Evolutionary conservation across 2,888 invertebrate species (phyloP).

Genomic region (Sylvicola cinctus): DNA sequence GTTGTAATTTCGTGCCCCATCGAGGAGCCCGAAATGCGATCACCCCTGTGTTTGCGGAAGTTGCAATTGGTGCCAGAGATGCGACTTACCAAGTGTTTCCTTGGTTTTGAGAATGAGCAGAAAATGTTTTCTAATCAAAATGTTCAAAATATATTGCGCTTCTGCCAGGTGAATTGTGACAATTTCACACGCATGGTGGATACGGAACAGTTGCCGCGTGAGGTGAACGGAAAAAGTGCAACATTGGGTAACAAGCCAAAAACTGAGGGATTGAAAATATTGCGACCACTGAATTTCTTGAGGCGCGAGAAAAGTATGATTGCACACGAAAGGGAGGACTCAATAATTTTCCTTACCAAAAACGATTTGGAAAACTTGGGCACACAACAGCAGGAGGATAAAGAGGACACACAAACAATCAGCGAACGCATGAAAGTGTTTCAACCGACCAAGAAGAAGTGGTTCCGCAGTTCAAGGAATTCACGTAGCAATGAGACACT

Average conservation of each 20-base stretch:
- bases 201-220: constrained; percentile 13
- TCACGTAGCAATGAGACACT: constrained; percentile 16
- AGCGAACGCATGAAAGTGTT: constrained; percentile 26
- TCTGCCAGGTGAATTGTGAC: constrained; percentile 25
- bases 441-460: constrained; percentile 37
- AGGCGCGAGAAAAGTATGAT: constrained; percentile 23
- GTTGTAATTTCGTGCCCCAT: constrained; percentile 30
- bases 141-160: constrained; percentile 24
- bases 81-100: constrained; percentile 18
- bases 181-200: constrained; percentile 20
- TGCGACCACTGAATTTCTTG: constrained; percentile 26
- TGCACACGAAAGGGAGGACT: constrained; percentile 37
- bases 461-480: constrained; percentile 37
- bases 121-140: constrained; percentile 24
- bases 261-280: constrained; percentile 33
- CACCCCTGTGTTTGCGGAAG: constrained; percentile 27
- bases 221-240: neutral
- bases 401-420: constrained; percentile 13
- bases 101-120: constrained; percentile 24
- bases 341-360: constrained; percentile 44
- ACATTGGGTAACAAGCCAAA: constrained; percentile 17
- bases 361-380: constrained; percentile 42
- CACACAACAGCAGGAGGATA: constrained; percentile 30
- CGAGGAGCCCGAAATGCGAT: constrained; percentile 28
- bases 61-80: constrained; percentile 26